Percentiles rank a stretch among this genome's conserved stretches.
Conservation (phyloP, 2,113 vertebrate species). For the Stegastes partitus region DNA sequence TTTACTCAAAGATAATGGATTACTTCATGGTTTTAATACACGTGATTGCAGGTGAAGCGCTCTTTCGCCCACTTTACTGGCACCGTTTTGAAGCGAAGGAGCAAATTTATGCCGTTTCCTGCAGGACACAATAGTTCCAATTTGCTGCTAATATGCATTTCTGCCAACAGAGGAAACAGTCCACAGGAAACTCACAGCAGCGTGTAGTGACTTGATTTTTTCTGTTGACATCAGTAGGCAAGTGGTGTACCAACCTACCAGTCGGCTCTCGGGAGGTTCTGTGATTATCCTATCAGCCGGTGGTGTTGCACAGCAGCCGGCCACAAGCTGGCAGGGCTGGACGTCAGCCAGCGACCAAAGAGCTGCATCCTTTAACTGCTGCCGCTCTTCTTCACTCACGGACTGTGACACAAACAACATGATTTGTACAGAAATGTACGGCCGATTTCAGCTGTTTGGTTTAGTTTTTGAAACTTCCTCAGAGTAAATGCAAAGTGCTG, state of each 20-base stretch:
- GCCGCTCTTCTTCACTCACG: neutral
- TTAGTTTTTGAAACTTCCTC: neutral
- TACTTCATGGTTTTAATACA: neutral
- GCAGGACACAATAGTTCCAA: neutral
- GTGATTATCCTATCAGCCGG: constrained; percentile 27
- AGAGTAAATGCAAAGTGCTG: neutral
- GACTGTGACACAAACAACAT: neutral
- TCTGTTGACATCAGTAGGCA: constrained; percentile 2
- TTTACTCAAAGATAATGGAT: neutral
- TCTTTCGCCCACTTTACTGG: neutral
- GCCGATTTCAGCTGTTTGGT: neutral
- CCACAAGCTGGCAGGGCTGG: constrained; percentile 28
- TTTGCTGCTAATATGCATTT: neutral
- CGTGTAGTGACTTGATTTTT: neutral
- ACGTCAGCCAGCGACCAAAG: neutral
- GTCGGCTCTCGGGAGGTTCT: neutral
- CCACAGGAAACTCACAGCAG: neutral
- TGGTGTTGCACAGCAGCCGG: constrained; percentile 9
- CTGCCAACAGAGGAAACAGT: neutral
- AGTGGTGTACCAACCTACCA: constrained; percentile 21
- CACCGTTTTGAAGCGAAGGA: neutral
- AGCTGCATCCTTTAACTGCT: neutral
- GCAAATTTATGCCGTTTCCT: neutral
- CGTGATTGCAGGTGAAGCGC: neutral
- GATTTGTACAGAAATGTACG: neutral